phyloP scores from a whole-genome alignment of 2,113 vertebrate species.

The Pica pica region DNA sequence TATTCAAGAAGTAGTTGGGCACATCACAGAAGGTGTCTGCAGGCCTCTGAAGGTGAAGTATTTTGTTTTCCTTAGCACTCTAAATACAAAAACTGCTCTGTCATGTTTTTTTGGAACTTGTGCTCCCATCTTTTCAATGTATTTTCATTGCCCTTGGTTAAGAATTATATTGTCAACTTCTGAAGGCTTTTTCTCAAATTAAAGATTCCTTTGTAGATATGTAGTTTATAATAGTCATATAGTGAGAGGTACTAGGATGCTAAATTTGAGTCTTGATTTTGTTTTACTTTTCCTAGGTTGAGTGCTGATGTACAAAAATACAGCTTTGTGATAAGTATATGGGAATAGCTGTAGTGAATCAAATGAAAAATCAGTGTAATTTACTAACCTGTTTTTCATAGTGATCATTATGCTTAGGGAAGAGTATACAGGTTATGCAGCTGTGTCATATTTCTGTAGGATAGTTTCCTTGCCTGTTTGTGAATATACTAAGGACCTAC shows the following conservation, averaged over 20 bases:
- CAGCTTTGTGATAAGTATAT: not conserved
- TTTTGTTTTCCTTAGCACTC: constrained; percentile 1
- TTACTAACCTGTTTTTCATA: not conserved
- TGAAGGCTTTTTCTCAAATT: not conserved
- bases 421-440: not conserved
- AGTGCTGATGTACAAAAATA: not conserved
- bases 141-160: not conserved
- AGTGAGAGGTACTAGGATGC: not conserved
- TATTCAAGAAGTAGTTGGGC: constrained; percentile 94
- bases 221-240: not conserved
- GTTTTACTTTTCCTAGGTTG: not conserved
- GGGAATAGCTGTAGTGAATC: not conserved
- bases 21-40: constrained; percentile 97
- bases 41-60: constrained; percentile 90
- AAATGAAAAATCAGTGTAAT: not conserved
- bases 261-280: not conserved
- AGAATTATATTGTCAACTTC: not conserved
- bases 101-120: not conserved
- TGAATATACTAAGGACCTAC: not conserved
- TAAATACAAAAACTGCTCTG: not conserved
- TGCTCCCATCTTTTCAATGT: not conserved
- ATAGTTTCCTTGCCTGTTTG: not conserved
- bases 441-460: not conserved
- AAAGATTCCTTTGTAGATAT: not conserved
- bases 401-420: not conserved